Evolutionary conservation across 23 tunicate genomes (phyloP), one percentile per base, ranked within the genome.

Genomic region (Corella eumyota): DNA sequence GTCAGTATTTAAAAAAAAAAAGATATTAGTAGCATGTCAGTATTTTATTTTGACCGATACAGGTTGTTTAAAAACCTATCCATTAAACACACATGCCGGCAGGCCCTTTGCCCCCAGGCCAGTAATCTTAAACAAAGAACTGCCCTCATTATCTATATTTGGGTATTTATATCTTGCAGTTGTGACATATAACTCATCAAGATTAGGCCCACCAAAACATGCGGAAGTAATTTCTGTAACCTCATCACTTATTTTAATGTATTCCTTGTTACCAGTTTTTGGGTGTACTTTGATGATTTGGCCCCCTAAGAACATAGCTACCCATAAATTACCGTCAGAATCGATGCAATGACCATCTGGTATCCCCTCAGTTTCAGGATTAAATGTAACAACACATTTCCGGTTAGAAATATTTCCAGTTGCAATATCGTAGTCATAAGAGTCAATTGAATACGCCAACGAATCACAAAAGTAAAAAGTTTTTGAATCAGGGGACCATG

Each of bases 261-360:
- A 26, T 26, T 69, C 65, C 23, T 69, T 50, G 26, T 67, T 84
- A 86, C 95, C 95, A 11, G 75, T 78, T 31, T 26, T 53, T 4
- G 80, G 78, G 34, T 86, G 86, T 44, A 77, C 69, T 58, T 86
- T 86, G 32, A 86, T 45, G 1, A 86, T 37, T 28, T 68, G 45
- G 13, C 86, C 71, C 9, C 61, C 49, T 38, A 68, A 67, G 60
- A 66, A 86, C 95, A 86, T 71, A 28, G 95, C 86, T 6, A 86
- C 80, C 95, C 95, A 86, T 32, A 86, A 58, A 59, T 86, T 86
- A 22, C 87, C 95, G 30, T 86, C 86, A n/a, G 66, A 59, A 60
- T 86, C 95, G 32, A 72, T 86, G 36, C 80, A 65, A 32, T 86
- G 95, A 2, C 95, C 95, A 61, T 86, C 95, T 5, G 95, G 95